Base-by-base conservation (phyloP, 2,797 vertebrate species). In the Paguma larvata region DNA sequence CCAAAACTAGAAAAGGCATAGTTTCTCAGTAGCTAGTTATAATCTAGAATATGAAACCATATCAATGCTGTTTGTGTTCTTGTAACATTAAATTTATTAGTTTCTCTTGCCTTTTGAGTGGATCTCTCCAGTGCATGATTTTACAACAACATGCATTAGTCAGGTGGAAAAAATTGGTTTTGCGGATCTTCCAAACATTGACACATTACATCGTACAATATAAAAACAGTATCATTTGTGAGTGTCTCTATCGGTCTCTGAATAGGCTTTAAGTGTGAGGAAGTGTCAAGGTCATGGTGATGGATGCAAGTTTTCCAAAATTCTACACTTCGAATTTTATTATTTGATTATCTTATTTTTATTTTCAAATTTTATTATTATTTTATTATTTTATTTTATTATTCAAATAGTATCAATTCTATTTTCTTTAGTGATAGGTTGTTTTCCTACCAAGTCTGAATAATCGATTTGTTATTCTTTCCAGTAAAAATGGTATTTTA, bases 11-110 rank as follows among this genome's bases (percentile, higher is more conserved):
- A 68, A 51, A 86, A 92, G 25, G 34, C 62, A 59, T 82, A 86
- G 84, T 93, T 89, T 96, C 32, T 93, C 68, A 86, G 51, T 75
- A 62, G 41, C 72, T 78, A 78, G 14, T 73, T 89, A 78, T 34
- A 53, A 1, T 18, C 2, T 89, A 89, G 38, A 83, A 48, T 80
- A 14, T 90, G 48, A 87, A 63, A 67, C 30, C 10, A 1, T 62
- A 44, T 41, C 30, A 68, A 4, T 92, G 34, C 2, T 53, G 1
- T 82, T 95, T 93, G 77, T 95, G 21, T 86, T 63, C 32, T 62
- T 75, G 34, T 94, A 89, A 53, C 46, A 83, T 82, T 80, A 68
- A 78, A 86, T 83, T 73, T 38, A 91, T 79, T 90, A 18, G 10
- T 63, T 34, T 79, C 1, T 84, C 41, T 80, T 90, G 16, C 82